Conservation (phyloP, 2,888 invertebrate species). For the Lamellibrachia columna region DNA sequence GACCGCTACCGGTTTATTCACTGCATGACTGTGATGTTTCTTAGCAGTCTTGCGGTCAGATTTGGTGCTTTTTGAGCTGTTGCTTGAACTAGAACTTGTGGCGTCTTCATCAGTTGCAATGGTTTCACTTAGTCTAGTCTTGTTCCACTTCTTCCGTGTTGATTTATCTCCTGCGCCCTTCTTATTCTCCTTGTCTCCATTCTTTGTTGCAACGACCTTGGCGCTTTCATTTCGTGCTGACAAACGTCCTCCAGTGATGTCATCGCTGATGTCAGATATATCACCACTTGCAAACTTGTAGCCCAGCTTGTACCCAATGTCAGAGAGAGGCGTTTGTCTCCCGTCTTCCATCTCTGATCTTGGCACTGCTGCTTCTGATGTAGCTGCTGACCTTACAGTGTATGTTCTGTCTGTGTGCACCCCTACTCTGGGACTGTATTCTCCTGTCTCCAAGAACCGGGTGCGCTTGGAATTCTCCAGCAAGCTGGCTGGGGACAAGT, state of each 20-base stretch:
- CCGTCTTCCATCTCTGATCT: background rate
- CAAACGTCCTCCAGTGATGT: background rate
- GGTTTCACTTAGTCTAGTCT: background rate
- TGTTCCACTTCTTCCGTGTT: background rate
- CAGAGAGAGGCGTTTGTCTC: background rate
- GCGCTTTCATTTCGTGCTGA: background rate
- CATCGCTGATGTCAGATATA: slow-evolving; percentile 9
- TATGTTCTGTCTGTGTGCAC: background rate
- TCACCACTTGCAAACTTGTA: background rate
- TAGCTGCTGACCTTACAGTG: background rate
- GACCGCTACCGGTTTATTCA: background rate
- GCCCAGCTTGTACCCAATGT: background rate
- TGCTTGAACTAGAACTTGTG: background rate
- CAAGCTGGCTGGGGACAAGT: background rate
- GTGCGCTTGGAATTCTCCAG: background rate
- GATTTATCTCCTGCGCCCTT: background rate
- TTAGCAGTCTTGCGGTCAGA: background rate
- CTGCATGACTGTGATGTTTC: background rate
- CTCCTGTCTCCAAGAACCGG: background rate
- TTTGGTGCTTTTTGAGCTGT: background rate
- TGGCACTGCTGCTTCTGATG: background rate
- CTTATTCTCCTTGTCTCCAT: background rate
- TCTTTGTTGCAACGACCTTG: background rate
- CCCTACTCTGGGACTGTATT: background rate
- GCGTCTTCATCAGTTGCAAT: background rate